Percentiles rank a stretch among this genome's conserved stretches.
Evolutionary conservation across 2,797 vertebrate genomes (phyloP).

Genomic region (Lacerta viridis): DNA sequence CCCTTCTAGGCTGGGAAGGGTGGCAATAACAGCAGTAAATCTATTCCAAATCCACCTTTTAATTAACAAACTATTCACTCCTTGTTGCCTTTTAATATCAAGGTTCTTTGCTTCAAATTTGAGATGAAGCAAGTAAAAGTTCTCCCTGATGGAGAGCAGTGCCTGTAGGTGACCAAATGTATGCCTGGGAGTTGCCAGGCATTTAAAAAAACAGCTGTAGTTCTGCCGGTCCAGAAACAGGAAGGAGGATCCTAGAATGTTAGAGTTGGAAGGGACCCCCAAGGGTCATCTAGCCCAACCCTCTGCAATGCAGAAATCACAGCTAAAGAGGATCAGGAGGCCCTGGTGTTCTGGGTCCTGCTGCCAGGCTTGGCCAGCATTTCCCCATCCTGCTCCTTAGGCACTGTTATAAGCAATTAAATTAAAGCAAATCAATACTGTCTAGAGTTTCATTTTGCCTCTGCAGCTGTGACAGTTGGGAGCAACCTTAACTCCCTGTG

Average conservation of each 20-base stretch:
- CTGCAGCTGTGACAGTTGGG: conserved; percentile 83
- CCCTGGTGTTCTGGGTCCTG: not conserved
- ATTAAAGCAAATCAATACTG: conserved; percentile 73
- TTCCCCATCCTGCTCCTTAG: conserved; percentile 65
- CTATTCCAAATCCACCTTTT: conserved; percentile 77
- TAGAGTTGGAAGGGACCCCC: too few species aligned
- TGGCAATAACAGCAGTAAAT: conserved; percentile 63
- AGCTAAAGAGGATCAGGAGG: not conserved
- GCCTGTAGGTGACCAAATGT: conserved; percentile 72
- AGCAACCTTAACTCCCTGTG: conserved; percentile 87
- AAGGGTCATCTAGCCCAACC: too few species aligned
- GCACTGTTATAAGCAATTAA: conserved; percentile 70
- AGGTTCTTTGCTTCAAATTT: conserved; percentile 80
- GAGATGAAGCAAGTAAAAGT: conserved; percentile 81
- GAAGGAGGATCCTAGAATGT: too few species aligned
- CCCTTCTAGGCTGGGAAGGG: not conserved
- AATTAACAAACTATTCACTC: conserved; percentile 79
- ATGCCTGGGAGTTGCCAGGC: conserved; percentile 49
- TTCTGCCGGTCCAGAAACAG: conserved; percentile 23
- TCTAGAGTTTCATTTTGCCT: conserved; percentile 73
- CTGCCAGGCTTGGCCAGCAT: conserved; percentile 45
- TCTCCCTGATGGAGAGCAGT: conserved; percentile 69
- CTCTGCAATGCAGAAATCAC: too few species aligned
- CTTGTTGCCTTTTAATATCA: conserved; percentile 76
- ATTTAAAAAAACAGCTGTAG: conserved; percentile 38